A percentile compares a stretch with the other conserved stretches of the same genome.
Evolutionary conservation across 2,797 vertebrate genomes (phyloP).

Genomic region (Fundulus diaphanus): DNA sequence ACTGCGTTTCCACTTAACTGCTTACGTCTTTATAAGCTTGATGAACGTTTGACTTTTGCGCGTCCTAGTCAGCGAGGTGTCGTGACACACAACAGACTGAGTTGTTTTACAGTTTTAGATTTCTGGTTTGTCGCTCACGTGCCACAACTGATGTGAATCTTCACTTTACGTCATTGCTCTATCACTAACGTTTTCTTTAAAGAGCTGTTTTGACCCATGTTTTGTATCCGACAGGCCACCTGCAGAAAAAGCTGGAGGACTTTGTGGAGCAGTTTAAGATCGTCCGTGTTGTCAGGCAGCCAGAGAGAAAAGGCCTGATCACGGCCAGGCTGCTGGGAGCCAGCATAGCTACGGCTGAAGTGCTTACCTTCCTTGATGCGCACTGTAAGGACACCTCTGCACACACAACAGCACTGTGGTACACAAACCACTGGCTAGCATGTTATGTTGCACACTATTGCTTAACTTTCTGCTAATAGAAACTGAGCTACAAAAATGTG

Average conservation of each 20-base stretch:
- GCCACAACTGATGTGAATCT: background rate
- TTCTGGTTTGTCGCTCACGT: background rate
- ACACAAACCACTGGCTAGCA: background rate
- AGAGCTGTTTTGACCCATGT: background rate
- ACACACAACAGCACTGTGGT: background rate
- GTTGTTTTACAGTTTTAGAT: background rate
- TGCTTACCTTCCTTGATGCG: slow-evolving; percentile 95
- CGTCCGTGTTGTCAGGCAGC: slow-evolving; percentile 89
- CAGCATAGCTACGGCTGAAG: slow-evolving; percentile 87
- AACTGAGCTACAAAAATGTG: background rate
- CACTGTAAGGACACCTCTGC: slow-evolving; percentile 88
- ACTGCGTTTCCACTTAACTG: slow-evolving; percentile 28
- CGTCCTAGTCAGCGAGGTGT: background rate
- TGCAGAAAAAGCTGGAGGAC: slow-evolving; percentile 86
- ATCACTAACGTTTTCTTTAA: background rate
- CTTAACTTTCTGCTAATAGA: background rate
- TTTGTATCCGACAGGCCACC: slow-evolving; percentile 79
- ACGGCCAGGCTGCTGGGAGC: slow-evolving; percentile 93
- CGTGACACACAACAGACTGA: background rate
- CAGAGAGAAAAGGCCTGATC: slow-evolving; percentile 93
- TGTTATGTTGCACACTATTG: background rate
- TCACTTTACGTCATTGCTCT: background rate
- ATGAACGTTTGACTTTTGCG: background rate
- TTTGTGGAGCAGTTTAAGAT: slow-evolving; percentile 87
- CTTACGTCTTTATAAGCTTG: background rate